These are phyloP conservation scores for Anolis carolinensis DNA, from an alignment of 2,113 vertebrate species.

Conservation along the genomic window DNA sequence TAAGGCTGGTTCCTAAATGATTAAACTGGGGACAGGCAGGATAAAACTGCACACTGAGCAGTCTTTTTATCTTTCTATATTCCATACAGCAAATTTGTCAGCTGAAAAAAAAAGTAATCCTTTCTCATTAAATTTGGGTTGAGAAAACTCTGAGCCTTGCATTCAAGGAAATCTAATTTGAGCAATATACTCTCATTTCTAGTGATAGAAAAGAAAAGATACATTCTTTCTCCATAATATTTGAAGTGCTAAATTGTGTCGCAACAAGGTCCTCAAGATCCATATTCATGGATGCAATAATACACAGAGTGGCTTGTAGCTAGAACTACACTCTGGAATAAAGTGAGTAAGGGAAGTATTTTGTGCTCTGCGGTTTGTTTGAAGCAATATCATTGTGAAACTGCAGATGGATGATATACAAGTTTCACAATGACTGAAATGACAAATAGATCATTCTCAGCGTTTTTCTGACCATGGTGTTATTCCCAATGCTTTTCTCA, in stretches of 20 bases:
- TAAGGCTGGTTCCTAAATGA: neutral
- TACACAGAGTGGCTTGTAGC: neutral
- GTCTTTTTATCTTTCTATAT: constrained; percentile 28
- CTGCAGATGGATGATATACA: neutral
- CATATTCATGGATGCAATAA: neutral
- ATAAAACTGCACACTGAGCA: constrained; percentile 10
- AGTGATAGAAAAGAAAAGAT: neutral
- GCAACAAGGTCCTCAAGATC: constrained; percentile 7
- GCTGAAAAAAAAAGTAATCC: constrained; percentile 8
- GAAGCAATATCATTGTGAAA: neutral
- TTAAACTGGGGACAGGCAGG: neutral
- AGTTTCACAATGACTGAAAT: neutral
- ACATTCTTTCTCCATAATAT: constrained; percentile 1
- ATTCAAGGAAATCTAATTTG: constrained; percentile 8
- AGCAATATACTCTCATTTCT: constrained; percentile 8
- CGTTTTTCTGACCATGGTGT: neutral
- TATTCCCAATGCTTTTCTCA: neutral
- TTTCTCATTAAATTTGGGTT: constrained; percentile 27
- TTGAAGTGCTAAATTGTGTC: constrained; percentile 8
- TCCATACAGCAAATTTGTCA: constrained; percentile 22
- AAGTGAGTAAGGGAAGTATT: neutral
- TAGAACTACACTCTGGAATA: neutral
- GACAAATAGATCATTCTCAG: neutral
- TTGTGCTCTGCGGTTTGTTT: neutral
- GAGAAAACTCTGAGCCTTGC: constrained; percentile 1